A percentile compares a stretch with the other conserved stretches of the same genome.
phyloP scores from a whole-genome alignment of 2,113 vertebrate genomes.

The Mixornis gularis region DNA sequence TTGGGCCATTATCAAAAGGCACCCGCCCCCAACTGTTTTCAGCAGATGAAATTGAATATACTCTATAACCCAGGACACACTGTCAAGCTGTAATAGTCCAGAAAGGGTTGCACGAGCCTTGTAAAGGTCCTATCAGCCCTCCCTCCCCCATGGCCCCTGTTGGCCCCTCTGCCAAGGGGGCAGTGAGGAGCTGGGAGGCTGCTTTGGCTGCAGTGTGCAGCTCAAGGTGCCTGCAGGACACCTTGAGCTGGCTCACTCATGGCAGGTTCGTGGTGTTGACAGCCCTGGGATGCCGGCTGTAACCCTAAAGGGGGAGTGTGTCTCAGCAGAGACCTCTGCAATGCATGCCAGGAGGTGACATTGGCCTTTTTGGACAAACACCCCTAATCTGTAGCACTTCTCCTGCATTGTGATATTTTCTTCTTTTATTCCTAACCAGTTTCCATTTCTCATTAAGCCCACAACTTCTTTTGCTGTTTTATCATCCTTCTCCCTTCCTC shows the following conservation, averaged over 20 bases:
- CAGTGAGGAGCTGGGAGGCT: not conserved
- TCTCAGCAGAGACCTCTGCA: not conserved
- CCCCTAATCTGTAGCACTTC: not conserved
- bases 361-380: not conserved
- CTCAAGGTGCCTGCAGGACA: not conserved
- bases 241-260: not conserved
- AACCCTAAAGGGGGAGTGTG: not conserved
- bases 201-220: not conserved
- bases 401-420: not conserved
- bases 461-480: not conserved
- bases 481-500: not conserved
- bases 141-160: not conserved
- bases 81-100: not conserved
- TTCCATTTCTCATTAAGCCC: not conserved
- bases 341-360: not conserved
- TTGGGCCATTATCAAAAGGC: no score
- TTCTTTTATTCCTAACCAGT: not conserved
- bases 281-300: not conserved
- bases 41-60: no score
- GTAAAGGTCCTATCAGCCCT: not conserved
- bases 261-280: not conserved
- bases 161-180: accelerated
- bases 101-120: not conserved
- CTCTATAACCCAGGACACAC: no score
- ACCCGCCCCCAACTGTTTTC: no score